A percentile compares a stretch with the other conserved stretches of the same genome.
Conservation (phyloP, 2,113 vertebrate species). For the Grammatotria lemairii region DNA sequence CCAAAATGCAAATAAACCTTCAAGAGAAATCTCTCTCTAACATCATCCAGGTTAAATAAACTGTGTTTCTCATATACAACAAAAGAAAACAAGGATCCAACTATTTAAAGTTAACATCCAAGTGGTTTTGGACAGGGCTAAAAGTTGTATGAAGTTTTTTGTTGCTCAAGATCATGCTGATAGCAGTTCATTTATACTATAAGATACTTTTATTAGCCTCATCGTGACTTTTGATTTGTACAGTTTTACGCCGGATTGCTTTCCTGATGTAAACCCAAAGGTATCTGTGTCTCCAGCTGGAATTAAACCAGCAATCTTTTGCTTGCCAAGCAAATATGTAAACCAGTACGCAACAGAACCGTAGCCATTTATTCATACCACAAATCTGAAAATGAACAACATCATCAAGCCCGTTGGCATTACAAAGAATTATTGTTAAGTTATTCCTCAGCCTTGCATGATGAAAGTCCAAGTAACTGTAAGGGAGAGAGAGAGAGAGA, state of each 20-base stretch:
- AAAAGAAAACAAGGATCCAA: background rate
- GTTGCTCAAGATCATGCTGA: background rate
- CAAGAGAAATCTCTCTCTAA: background rate
- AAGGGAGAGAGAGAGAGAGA: background rate
- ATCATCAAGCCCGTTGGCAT: background rate
- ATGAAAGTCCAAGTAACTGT: no score
- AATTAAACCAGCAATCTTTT: background rate
- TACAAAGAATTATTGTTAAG: background rate
- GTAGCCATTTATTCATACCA: background rate
- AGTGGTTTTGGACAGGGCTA: background rate
- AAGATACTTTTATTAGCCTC: background rate
- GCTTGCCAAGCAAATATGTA: background rate
- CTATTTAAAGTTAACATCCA: background rate
- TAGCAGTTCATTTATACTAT: background rate
- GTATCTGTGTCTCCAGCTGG: background rate
- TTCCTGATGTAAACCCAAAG: background rate
- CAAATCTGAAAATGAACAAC: background rate
- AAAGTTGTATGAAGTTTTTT: background rate
- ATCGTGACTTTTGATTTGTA: background rate
- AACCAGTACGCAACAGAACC: background rate
- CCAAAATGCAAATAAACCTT: background rate
- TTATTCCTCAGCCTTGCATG: background rate
- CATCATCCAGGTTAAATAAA: background rate
- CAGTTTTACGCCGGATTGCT: background rate
- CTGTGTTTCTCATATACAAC: background rate